Evolutionary conservation across 2,113 vertebrate genomes (phyloP), one percentile per base, ranked within the genome.

Genomic region (Redunca redunca): DNA sequence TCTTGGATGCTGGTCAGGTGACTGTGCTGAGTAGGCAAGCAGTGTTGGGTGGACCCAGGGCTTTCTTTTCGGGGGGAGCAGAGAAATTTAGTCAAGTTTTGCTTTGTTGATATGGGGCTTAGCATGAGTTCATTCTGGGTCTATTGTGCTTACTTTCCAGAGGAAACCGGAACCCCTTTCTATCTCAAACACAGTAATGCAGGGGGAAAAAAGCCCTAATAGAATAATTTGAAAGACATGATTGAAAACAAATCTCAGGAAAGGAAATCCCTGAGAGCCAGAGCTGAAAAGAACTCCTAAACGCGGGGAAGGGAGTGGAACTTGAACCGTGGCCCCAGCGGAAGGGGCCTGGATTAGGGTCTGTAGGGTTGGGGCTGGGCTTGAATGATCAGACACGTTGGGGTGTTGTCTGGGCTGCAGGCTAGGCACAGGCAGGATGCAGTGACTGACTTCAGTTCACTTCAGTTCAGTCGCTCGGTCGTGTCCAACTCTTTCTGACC

Each of bases 321-420:
- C 50, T 48, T 77, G 52, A 48, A 33, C 7, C 12, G 26, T 25
- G 46, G 14, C 83, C 30, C 21, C 12, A 33, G 10, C 0, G 9
- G 67, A 33, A 84, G 17, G 28, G 25, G 60, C 33, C 43, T 71
- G n/a, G 25, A 8, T 77, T 33, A 25, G 4, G 4, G 23, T 77
- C 33, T 95, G 82, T 14, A 21, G 0, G 48, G 55, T 6, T 53
- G 64, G 25, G 40, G 26, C 1, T 12, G 60, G 57, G 14, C 6
- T 40, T 58, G 60, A 26, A 15, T 2, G 53, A 6, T n/a, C 36
- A 26, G 40, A 50, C 0, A 5, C 10, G n/a, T 36, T 14, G 7
- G 0, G 12, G 36, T 14, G 1, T 4, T 80, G 64, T 15, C 48
- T 48, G 23, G 86, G 40, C 10, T 0, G 0, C 0, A 0, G 46